Evolutionary conservation across 2,888 invertebrate genomes (phyloP).

Genomic region (Marasmarcha lunaedactyla): DNA sequence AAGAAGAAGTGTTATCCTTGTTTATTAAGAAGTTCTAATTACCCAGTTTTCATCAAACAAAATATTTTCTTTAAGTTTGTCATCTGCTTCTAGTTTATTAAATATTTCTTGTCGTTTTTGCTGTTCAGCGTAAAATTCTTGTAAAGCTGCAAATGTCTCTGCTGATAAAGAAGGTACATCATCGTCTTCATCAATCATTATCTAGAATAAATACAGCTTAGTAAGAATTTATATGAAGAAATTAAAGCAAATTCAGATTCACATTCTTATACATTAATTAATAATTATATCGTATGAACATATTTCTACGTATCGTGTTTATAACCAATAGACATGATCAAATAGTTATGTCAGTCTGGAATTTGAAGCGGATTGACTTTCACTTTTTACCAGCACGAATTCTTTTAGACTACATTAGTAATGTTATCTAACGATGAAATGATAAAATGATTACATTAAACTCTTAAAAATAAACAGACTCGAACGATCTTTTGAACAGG

Average conservation of each 20-base stretch:
- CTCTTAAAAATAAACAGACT: constrained; percentile 12
- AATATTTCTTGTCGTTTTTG: constrained; percentile 71
- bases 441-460: constrained; percentile 17
- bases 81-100: constrained; percentile 49
- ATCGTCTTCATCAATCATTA: constrained; percentile 63
- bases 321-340: no score
- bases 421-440: constrained; percentile 9
- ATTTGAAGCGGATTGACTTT: neutral
- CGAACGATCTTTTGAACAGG: constrained; percentile 19
- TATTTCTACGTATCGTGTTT: no score
- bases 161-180: constrained; percentile 76
- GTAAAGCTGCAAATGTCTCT: constrained; percentile 79
- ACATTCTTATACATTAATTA: no score
- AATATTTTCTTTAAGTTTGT: constrained; percentile 53
- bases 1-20: no score
- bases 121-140: constrained; percentile 83
- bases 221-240: no score
- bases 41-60: constrained; percentile 88
- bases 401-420: neutral
- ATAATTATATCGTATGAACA: no score
- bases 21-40: no score
- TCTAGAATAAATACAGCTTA: neutral
- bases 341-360: no score
- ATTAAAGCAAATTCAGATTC: no score
- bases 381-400: neutral